Conservation (phyloP, 2,888 invertebrate genomes). For the Aromia moschata region DNA sequence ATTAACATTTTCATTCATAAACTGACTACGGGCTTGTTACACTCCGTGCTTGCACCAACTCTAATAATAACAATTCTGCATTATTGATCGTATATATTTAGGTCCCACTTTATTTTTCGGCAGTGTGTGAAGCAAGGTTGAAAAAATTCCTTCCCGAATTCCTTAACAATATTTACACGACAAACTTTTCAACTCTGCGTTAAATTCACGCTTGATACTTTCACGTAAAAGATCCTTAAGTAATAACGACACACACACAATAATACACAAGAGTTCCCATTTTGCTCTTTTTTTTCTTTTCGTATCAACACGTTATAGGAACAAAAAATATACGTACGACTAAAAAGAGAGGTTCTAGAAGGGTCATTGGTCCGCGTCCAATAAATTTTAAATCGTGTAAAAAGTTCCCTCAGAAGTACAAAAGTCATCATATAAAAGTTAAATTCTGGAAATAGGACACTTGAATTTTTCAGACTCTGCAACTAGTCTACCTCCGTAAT, state of each 20-base stretch:
- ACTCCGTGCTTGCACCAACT: too few species aligned
- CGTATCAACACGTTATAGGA: constrained; percentile 16
- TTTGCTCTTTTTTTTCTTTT: too few species aligned
- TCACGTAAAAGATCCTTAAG: neutral
- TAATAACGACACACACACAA: constrained; percentile 26
- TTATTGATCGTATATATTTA: too few species aligned
- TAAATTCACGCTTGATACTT: constrained; percentile 12
- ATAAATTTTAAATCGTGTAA: constrained; percentile 34
- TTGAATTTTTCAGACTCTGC: constrained; percentile 30
- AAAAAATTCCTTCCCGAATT: too few species aligned
- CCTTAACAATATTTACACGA: neutral
- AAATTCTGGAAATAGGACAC: constrained; percentile 47
- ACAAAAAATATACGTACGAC: constrained; percentile 11
- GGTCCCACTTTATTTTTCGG: too few species aligned
- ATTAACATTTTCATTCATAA: too few species aligned
- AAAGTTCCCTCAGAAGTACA: constrained; percentile 39
- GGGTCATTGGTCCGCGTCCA: constrained; percentile 34
- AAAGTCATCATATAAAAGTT: constrained; percentile 44
- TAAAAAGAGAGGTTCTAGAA: constrained; percentile 11
- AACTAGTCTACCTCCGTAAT: constrained; percentile 30
- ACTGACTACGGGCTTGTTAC: too few species aligned
- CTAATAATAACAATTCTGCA: too few species aligned
- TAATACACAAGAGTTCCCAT: constrained; percentile 14
- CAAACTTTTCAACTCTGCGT: neutral
- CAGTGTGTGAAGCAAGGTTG: too few species aligned